phyloP scores from a whole-genome alignment of 2,797 vertebrate species.

The Anableps anableps region DNA sequence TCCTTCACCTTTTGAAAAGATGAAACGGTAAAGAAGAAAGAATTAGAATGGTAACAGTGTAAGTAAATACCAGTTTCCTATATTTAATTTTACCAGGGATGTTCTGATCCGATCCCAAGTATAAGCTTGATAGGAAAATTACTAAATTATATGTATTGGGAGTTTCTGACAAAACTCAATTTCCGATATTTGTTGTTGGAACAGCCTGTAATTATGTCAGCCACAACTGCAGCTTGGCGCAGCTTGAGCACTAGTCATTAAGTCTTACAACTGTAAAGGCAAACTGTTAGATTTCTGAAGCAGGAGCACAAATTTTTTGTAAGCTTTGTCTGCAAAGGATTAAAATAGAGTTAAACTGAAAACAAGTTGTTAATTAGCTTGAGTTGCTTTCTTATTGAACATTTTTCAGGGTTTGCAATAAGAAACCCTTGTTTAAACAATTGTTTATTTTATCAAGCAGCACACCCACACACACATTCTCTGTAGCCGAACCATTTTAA shows the following conservation, averaged over 20 bases:
- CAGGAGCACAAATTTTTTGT: not conserved
- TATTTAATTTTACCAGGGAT: not conserved
- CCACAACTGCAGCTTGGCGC: not conserved
- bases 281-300: constrained; percentile 1
- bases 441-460: no score
- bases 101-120: no score
- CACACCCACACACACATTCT: not conserved
- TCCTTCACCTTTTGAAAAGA: constrained; percentile 87
- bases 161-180: not conserved
- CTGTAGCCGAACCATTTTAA: not conserved
- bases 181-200: not conserved
- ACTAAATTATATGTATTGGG: not conserved
- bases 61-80: not conserved
- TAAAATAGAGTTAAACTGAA: not conserved
- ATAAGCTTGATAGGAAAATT: not conserved
- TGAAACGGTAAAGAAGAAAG: constrained; percentile 2
- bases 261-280: not conserved
- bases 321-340: not conserved
- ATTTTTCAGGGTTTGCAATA: no score
- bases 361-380: not conserved
- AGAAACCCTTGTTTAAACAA: no score
- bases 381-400: no score
- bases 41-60: not conserved
- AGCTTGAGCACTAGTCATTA: not conserved
- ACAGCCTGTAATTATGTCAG: not conserved